A percentile compares a stretch with the other conserved stretches of the same genome.
These are phyloP conservation scores for Conchocele bisecta DNA, from an alignment of 2,888 invertebrate genomes.

Conservation along the genomic window DNA sequence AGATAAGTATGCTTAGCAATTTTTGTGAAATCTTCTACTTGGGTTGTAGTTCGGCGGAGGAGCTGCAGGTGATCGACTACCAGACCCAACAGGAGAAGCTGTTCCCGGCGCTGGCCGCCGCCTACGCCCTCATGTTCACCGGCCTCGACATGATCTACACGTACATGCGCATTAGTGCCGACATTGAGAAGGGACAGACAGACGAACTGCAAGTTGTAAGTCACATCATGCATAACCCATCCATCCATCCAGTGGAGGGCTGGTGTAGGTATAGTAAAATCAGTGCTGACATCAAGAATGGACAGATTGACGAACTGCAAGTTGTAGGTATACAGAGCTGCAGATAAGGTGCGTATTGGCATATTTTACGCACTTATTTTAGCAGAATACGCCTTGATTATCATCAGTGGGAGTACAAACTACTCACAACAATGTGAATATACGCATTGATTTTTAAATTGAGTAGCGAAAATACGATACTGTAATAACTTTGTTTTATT, in stretches of 20 bases:
- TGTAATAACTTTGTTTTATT: too few species aligned
- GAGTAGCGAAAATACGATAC: too few species aligned
- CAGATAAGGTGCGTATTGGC: too few species aligned
- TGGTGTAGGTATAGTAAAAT: slow-evolving; percentile 60
- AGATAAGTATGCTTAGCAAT: too few species aligned
- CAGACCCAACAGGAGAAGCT: slow-evolving; percentile 97
- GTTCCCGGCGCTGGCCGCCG: slow-evolving; percentile 91
- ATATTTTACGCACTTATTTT: too few species aligned
- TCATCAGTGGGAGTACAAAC: too few species aligned
- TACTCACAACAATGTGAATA: too few species aligned
- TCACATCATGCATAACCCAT: not conserved
- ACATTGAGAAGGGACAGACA: slow-evolving; percentile 91
- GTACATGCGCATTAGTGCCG: slow-evolving; percentile 83
- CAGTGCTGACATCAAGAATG: slow-evolving; percentile 89
- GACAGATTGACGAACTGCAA: slow-evolving; percentile 91
- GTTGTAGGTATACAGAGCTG: slow-evolving; percentile 87
- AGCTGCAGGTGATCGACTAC: slow-evolving; percentile 90
- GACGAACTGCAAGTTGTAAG: slow-evolving; percentile 92
- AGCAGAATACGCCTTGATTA: too few species aligned
- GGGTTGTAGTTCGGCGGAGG: too few species aligned
- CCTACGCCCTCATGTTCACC: slow-evolving; percentile 90
- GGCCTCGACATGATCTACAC: slow-evolving; percentile 74
- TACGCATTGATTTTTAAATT: too few species aligned
- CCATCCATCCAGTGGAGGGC: not conserved
- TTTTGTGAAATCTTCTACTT: too few species aligned